Evolutionary conservation across 2,888 invertebrate genomes (phyloP).

Genomic region (Tetragonula carbonaria): DNA sequence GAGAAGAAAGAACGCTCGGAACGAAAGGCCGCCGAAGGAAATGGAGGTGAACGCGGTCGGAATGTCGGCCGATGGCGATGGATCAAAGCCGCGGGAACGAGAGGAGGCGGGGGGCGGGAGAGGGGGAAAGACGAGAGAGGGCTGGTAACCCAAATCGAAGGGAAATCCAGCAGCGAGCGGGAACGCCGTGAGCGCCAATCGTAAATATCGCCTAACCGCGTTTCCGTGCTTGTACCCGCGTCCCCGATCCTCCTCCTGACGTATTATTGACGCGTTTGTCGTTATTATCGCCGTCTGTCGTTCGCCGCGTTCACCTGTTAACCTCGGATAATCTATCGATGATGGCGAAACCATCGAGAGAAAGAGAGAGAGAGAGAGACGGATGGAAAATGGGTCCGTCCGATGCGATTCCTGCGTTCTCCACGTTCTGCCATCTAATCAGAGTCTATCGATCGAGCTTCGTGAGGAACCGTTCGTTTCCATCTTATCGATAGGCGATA

Average conservation of each 20-base stretch:
- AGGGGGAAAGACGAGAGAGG: neutral
- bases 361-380: neutral
- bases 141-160: slow-evolving; percentile 35
- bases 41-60: neutral
- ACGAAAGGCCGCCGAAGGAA: neutral
- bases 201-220: slow-evolving; percentile 24
- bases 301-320: slow-evolving; percentile 69
- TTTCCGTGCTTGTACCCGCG: neutral
- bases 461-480: slow-evolving; percentile 47
- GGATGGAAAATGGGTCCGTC: neutral
- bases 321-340: slow-evolving; percentile 72
- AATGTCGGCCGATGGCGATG: slow-evolving; percentile 2
- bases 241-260: slow-evolving; percentile 30
- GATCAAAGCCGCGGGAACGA: neutral
- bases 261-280: slow-evolving; percentile 67
- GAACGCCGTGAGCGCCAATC: slow-evolving; percentile 30
- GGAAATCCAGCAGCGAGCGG: slow-evolving; percentile 6
- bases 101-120: neutral
- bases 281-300: slow-evolving; percentile 67
- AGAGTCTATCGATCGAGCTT: slow-evolving; percentile 60
- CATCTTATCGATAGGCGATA: too few relatives aligned
- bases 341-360: slow-evolving; percentile 42
- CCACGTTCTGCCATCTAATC: slow-evolving; percentile 61
- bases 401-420: slow-evolving; percentile 1
- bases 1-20: neutral